phyloP scores from a whole-genome alignment of 1,140 invertebrate genomes.

The Aphis gossypii region DNA sequence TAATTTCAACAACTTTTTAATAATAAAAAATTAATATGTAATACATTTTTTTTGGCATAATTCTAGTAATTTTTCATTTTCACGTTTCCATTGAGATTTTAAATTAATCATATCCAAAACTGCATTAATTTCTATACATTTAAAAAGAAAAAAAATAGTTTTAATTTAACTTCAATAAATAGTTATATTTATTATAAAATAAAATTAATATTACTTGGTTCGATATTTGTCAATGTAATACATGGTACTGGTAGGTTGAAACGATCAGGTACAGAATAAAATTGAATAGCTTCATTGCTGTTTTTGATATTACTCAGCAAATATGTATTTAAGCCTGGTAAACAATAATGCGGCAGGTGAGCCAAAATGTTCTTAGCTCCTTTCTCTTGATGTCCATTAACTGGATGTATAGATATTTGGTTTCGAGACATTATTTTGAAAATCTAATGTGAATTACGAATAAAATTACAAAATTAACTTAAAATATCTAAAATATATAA shows the following conservation, averaged over 20 bases:
- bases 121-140: neutral
- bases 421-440: neutral
- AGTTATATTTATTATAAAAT: neutral
- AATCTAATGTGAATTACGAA: neutral
- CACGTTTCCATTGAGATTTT: conserved; percentile 20
- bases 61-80: conserved; percentile 28
- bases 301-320: neutral
- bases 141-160: neutral
- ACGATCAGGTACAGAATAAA: conserved; percentile 34
- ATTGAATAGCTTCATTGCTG: neutral
- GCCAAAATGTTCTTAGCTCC: neutral
- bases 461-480: neutral
- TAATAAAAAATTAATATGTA: neutral
- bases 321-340: conserved; percentile 27
- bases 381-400: neutral
- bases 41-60: conserved; percentile 20
- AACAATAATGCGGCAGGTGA: conserved; percentile 18
- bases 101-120: conserved; percentile 36
- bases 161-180: neutral
- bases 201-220: conserved; percentile 25
- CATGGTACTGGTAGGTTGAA: conserved; percentile 36
- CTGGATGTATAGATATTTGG: neutral
- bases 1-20: neutral
- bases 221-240: neutral
- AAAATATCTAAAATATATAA: neutral